Percentiles rank a stretch among this genome's conserved stretches.
Evolutionary conservation across 2,888 invertebrate genomes (phyloP).

Genomic region (Pachycephus smyrnensis): DNA sequence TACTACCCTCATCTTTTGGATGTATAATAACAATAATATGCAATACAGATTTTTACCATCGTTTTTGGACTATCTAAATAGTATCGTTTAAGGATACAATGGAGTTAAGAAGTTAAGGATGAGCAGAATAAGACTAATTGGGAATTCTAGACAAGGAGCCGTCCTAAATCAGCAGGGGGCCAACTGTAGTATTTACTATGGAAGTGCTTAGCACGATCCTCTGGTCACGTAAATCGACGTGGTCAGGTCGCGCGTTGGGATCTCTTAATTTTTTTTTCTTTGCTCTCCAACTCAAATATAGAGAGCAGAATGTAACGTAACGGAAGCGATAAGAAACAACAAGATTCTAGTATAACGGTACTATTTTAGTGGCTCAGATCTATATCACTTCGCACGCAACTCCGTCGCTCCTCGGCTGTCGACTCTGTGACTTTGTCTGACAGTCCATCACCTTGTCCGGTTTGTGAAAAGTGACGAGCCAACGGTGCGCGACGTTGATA

Average conservation of each 20-base stretch:
- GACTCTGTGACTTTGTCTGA: constrained; percentile 54
- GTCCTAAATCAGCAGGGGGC: background rate
- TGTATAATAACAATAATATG: background rate
- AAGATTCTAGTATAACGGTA: constrained; percentile 39
- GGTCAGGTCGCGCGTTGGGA: background rate
- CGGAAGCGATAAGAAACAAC: constrained; percentile 21
- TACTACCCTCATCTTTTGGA: background rate
- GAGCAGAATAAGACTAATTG: background rate
- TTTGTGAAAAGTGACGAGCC: constrained; percentile 45
- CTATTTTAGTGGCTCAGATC: constrained; percentile 27
- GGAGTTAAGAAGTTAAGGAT: background rate
- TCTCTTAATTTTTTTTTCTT: background rate
- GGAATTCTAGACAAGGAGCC: background rate
- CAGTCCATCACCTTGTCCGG: constrained; percentile 58
- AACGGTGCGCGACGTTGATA: constrained; percentile 31
- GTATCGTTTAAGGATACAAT: background rate
- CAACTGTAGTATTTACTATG: background rate
- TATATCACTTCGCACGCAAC: constrained; percentile 58
- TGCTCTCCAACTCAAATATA: background rate
- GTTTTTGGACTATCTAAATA: background rate
- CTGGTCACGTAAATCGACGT: background rate
- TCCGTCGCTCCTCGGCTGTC: constrained; percentile 56
- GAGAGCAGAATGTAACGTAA: background rate
- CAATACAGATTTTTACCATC: background rate
- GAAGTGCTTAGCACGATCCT: background rate